Conservation (phyloP, 2,888 invertebrate species). For the Ypsolopha scabrella region DNA sequence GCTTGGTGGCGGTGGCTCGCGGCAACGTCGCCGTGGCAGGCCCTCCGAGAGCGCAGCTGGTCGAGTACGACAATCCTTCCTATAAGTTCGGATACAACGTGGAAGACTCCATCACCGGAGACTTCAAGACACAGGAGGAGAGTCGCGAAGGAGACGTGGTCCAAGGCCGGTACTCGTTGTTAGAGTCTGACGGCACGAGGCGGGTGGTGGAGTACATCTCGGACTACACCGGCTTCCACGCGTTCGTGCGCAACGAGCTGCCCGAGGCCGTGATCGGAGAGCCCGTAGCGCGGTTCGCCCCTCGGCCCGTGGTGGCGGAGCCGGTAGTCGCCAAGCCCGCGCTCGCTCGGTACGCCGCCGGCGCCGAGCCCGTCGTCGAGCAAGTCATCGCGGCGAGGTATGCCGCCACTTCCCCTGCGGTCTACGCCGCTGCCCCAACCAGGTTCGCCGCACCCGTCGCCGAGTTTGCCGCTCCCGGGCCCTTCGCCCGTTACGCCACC, state of each 20-base stretch:
- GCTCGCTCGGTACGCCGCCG: conserved; percentile 13
- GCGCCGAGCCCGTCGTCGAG: conserved; percentile 47
- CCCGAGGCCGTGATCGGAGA: conserved; percentile 40
- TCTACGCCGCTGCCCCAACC: conserved; percentile 21
- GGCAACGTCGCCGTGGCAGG: conserved; percentile 39
- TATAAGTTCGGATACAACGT: conserved; percentile 64
- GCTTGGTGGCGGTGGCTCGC: conserved; percentile 40
- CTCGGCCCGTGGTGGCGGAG: conserved; percentile 23
- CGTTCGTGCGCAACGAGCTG: conserved; percentile 52
- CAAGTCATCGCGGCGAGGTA: conserved; percentile 60
- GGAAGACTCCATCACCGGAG: conserved; percentile 53
- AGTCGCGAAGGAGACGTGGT: conserved; percentile 68
- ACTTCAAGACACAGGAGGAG: conserved; percentile 59
- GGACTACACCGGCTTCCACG: conserved; percentile 53
- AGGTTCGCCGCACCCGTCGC: conserved; percentile 14
- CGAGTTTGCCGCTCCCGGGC: conserved; percentile 22
- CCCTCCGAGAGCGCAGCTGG: conserved; percentile 30
- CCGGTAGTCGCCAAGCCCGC: conserved; percentile 26
- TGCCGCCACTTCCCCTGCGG: conserved; percentile 9
- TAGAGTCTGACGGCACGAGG: conserved; percentile 53
- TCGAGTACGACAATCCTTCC: conserved; percentile 70
- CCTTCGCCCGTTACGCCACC: conserved; percentile 17
- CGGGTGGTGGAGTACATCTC: conserved; percentile 53
- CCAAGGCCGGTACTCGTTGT: conserved; percentile 50
- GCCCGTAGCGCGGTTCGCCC: conserved; percentile 38